phyloP scores from a whole-genome alignment of 2,113 vertebrate species.

The Lepisosteus oculatus region DNA sequence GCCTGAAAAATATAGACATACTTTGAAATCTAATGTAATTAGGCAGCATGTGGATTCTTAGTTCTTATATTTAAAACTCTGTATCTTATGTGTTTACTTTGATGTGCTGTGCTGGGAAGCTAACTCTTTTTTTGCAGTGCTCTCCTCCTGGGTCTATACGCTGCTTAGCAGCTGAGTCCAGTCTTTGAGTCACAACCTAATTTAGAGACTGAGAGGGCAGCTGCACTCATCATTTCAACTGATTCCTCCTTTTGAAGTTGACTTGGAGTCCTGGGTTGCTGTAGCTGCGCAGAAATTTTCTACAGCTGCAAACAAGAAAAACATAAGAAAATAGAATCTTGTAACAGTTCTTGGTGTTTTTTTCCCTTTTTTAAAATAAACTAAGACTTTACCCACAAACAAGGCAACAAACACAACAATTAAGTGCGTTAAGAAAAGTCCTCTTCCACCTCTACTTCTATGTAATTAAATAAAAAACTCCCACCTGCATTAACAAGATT shows the following conservation, averaged over 20 bases:
- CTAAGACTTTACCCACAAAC: no score
- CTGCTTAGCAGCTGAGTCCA: slow-evolving; percentile 88
- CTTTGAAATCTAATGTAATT: slow-evolving; percentile 65
- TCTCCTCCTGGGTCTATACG: slow-evolving; percentile 91
- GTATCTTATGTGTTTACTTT: slow-evolving; percentile 73
- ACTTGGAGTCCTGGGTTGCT: slow-evolving; percentile 69
- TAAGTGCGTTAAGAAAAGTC: no score
- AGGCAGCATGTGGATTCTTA: slow-evolving; percentile 70
- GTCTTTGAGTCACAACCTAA: slow-evolving; percentile 87
- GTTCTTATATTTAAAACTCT: no score
- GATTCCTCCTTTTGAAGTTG: slow-evolving; percentile 89
- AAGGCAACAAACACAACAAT: no score
- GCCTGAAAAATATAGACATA: neutral
- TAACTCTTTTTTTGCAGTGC: slow-evolving; percentile 77
- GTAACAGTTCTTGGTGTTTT: neutral
- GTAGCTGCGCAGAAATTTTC: slow-evolving; percentile 63
- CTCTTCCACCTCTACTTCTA: no score
- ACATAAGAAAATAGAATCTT: slow-evolving; percentile 18
- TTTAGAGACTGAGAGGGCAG: slow-evolving; percentile 86
- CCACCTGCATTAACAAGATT: no score
- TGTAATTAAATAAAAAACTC: no score
- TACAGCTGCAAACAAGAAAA: slow-evolving; percentile 44
- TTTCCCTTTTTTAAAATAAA: neutral
- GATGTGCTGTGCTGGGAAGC: slow-evolving; percentile 77
- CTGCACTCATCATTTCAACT: slow-evolving; percentile 88